A percentile compares a stretch with the other conserved stretches of the same genome.
Conservation (phyloP, 2,888 invertebrate genomes). For the Drosophila anceps region DNA sequence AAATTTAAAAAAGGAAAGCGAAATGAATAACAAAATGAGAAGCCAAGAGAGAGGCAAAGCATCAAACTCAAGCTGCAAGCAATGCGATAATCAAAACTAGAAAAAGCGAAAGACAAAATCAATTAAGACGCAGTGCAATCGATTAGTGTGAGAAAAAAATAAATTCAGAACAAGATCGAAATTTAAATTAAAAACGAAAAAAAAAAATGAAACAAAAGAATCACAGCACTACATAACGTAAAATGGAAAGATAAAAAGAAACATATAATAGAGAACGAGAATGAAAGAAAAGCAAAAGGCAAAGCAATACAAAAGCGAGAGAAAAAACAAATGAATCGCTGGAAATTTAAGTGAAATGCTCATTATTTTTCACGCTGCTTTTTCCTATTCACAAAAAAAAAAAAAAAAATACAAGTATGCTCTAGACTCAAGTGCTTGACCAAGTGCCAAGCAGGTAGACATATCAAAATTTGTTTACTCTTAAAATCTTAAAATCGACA, state of each 20-base stretch:
- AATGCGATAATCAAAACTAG: background rate
- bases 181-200: slow-evolving; percentile 1
- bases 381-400: background rate
- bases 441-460: background rate
- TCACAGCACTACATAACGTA: background rate
- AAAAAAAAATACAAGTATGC: background rate
- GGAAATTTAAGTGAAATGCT: slow-evolving; percentile 2
- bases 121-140: background rate
- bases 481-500: background rate
- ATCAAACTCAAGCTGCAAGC: background rate
- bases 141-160: background rate
- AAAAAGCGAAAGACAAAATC: background rate
- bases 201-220: background rate
- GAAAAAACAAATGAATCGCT: background rate
- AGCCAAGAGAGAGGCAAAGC: background rate
- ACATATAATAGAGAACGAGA: background rate
- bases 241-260: background rate
- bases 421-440: background rate
- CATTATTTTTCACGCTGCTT: background rate
- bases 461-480: background rate
- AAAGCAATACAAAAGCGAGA: background rate
- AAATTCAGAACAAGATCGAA: background rate
- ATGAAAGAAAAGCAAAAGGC: background rate
- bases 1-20: background rate
- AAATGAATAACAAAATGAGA: slow-evolving; percentile 2